A percentile compares a stretch with the other conserved stretches of the same genome.
Conservation (phyloP, 2,888 invertebrate species). For the Cryptocephalus moraei region DNA sequence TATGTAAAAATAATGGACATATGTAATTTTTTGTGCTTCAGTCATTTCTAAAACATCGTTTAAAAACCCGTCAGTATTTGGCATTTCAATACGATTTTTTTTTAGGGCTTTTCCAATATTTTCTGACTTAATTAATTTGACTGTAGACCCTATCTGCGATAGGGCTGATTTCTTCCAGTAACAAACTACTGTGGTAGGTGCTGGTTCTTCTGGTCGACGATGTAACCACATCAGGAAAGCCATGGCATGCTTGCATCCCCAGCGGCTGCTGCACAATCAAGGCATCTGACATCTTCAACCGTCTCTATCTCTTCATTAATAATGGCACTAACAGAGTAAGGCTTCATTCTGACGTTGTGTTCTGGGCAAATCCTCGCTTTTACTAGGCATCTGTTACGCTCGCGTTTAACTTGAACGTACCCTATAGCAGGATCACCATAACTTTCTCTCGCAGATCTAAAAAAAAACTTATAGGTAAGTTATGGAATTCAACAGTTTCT, state of each 20-base stretch:
- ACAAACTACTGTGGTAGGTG: constrained; percentile 6
- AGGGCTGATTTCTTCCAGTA: constrained; percentile 2
- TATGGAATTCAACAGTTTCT: too few species aligned
- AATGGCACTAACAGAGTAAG: constrained; percentile 8
- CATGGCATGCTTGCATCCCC: constrained; percentile 15
- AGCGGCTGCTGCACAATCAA: constrained; percentile 11
- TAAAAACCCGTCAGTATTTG: too few species aligned
- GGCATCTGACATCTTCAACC: constrained; percentile 6
- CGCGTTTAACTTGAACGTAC: constrained; percentile 16
- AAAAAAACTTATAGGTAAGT: neutral
- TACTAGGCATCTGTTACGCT: constrained; percentile 13
- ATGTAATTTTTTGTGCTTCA: too few species aligned
- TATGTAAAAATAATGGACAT: too few species aligned
- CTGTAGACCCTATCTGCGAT: neutral
- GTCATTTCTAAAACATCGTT: too few species aligned
- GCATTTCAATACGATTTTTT: too few species aligned
- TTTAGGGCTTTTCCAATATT: too few species aligned
- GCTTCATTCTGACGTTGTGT: constrained; percentile 12
- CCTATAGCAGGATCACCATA: constrained; percentile 14
- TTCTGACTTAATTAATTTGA: neutral
- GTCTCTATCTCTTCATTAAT: constrained; percentile 8
- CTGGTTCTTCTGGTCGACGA: constrained; percentile 8
- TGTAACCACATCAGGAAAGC: constrained; percentile 12
- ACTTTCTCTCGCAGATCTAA: constrained; percentile 5
- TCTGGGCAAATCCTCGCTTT: constrained; percentile 18